Evolutionary conservation across 2,888 invertebrate genomes (phyloP).

Genomic region (Dasysyrphus albostriatus): DNA sequence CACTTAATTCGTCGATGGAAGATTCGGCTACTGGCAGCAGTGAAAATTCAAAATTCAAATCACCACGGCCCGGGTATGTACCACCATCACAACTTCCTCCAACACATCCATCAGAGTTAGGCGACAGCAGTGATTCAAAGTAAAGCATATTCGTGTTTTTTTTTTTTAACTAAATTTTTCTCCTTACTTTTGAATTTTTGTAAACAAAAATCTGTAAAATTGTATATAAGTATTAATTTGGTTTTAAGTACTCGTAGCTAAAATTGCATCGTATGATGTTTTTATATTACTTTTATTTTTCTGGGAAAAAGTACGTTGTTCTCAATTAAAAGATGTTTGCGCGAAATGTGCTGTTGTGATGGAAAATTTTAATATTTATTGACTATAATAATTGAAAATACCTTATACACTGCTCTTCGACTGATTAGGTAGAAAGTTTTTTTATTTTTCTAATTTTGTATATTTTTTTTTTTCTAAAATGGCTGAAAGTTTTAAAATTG

Average conservation of each 20-base stretch:
- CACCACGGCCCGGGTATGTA: slow-evolving; percentile 83
- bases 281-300: background rate
- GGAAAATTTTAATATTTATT: background rate
- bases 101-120: slow-evolving; percentile 68
- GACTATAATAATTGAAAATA: background rate
- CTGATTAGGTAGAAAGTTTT: background rate
- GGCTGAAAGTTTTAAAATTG: no score
- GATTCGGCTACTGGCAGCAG: slow-evolving; percentile 79
- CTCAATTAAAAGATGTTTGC: background rate
- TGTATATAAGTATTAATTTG: background rate
- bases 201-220: slow-evolving; percentile 5
- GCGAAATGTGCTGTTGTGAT: slow-evolving; percentile 11
- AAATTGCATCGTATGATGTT: background rate
- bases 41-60: slow-evolving; percentile 80
- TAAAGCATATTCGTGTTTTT: slow-evolving; percentile 66
- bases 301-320: background rate
- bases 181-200: background rate
- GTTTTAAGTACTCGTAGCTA: background rate
- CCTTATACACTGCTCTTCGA: background rate
- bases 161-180: slow-evolving; percentile 3
- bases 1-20: slow-evolving; percentile 79
- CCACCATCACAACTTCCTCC: slow-evolving; percentile 62
- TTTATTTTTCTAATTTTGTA: background rate
- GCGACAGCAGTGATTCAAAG: slow-evolving; percentile 71
- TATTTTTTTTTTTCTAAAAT: no score